Evolutionary conservation across 2,888 invertebrate genomes (phyloP).

Genomic region (Seladonia tumulorum): DNA sequence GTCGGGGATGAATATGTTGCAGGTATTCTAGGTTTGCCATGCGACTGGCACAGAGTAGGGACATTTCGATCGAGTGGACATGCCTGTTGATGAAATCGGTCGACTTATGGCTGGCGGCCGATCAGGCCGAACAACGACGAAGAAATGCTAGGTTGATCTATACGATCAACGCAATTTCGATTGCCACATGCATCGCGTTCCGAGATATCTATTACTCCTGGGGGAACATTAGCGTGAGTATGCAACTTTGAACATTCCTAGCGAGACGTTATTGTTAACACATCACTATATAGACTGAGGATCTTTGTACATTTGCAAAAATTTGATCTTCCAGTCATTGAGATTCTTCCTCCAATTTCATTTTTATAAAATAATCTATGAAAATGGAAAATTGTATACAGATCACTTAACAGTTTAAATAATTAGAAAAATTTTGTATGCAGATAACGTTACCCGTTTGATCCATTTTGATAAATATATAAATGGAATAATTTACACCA

Average conservation of each 20-base stretch:
- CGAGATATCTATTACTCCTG: slow-evolving; percentile 42
- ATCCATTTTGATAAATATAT: too few relatives aligned
- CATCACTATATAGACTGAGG: not conserved
- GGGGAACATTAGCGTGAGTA: slow-evolving; percentile 45
- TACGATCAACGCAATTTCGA: slow-evolving; percentile 11
- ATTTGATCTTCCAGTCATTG: too few relatives aligned
- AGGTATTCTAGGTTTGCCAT: not conserved
- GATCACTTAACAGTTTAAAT: too few relatives aligned
- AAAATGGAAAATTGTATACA: too few relatives aligned
- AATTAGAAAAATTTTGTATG: too few relatives aligned
- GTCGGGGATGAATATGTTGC: not conserved
- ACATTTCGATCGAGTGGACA: slow-evolving; percentile 41
- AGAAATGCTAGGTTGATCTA: slow-evolving; percentile 30
- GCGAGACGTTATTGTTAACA: too few relatives aligned
- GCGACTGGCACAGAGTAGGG: not conserved
- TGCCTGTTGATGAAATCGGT: slow-evolving; percentile 40
- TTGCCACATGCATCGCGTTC: slow-evolving; percentile 30
- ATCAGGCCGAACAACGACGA: slow-evolving; percentile 17
- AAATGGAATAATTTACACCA: too few relatives aligned
- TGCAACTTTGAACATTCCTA: not conserved
- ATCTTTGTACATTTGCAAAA: not conserved
- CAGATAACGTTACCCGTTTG: too few relatives aligned
- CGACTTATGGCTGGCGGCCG: slow-evolving; percentile 33
- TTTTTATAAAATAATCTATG: not conserved
- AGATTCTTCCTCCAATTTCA: not conserved